Percentiles rank a stretch among this genome's conserved stretches.
Evolutionary conservation across 2,113 vertebrate genomes (phyloP).

Genomic region (Peromyscus leucopus): DNA sequence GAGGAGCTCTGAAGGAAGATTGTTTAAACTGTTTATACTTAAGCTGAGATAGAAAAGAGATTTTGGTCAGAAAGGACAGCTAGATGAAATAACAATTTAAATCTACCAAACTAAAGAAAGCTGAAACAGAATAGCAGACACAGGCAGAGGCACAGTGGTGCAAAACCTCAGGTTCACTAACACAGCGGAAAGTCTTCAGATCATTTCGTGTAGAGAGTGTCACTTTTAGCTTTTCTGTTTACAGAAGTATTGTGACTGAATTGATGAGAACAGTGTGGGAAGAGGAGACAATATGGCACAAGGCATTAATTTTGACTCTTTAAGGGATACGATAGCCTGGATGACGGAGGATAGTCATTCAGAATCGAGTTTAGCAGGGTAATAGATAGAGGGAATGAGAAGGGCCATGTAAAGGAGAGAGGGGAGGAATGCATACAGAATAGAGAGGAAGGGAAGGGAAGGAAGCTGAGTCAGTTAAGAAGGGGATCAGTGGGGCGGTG

Average conservation of each 20-base stretch:
- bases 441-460: not conserved
- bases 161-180: not conserved
- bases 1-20: not conserved
- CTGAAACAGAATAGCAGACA: not conserved
- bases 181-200: not conserved
- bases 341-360: not conserved
- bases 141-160: not conserved
- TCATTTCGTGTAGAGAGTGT: not conserved
- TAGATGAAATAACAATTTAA: not conserved
- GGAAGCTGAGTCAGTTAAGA: not conserved
- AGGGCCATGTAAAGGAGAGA: fast-evolving
- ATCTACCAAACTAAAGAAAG: not conserved
- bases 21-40: not conserved
- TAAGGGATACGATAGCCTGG: not conserved
- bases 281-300: not conserved
- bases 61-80: not conserved
- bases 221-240: not conserved
- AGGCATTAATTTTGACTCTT: not conserved
- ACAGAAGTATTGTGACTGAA: not conserved
- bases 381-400: not conserved
- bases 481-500: not conserved
- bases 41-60: not conserved
- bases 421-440: fast-evolving
- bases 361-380: not conserved
- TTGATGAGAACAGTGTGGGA: not conserved